Evolutionary conservation across 1,140 invertebrate species (phyloP).

Genomic region (Oreohelix idahoensis): DNA sequence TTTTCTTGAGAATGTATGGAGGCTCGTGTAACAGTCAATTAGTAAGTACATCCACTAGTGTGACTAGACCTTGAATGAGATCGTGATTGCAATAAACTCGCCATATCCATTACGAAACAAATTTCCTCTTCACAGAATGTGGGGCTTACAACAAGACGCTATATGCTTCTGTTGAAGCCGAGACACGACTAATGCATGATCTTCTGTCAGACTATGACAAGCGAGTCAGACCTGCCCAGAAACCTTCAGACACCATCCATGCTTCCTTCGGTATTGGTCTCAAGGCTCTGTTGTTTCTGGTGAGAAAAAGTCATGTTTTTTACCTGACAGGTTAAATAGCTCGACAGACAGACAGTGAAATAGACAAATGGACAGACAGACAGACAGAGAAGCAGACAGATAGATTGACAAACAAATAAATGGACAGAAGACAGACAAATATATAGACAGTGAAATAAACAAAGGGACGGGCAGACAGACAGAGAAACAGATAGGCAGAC

Average conservation of each 20-base stretch:
- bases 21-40: too few species aligned
- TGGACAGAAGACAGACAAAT: too few species aligned
- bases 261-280: slow-evolving; percentile 8
- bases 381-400: neutral
- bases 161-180: neutral
- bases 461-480: too few species aligned
- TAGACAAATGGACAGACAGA: neutral
- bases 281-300: slow-evolving; percentile 25
- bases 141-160: slow-evolving; percentile 29
- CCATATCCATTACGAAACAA: too few species aligned
- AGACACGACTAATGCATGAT: slow-evolving; percentile 4
- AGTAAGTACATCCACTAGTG: too few species aligned
- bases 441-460: too few species aligned
- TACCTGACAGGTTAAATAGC: too few species aligned
- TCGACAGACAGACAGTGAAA: neutral
- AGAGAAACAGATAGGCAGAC: too few species aligned
- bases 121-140: slow-evolving; percentile 6
- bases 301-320: too few species aligned
- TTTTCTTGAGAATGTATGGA: too few species aligned
- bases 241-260: slow-evolving; percentile 14
- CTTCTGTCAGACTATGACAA: slow-evolving; percentile 25
- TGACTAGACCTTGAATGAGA: too few species aligned
- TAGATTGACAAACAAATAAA: neutral
- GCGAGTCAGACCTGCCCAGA: slow-evolving; percentile 6
- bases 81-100: too few species aligned